Evolutionary conservation across 2,113 vertebrate genomes (phyloP).

Genomic region (Globicephala melas): DNA sequence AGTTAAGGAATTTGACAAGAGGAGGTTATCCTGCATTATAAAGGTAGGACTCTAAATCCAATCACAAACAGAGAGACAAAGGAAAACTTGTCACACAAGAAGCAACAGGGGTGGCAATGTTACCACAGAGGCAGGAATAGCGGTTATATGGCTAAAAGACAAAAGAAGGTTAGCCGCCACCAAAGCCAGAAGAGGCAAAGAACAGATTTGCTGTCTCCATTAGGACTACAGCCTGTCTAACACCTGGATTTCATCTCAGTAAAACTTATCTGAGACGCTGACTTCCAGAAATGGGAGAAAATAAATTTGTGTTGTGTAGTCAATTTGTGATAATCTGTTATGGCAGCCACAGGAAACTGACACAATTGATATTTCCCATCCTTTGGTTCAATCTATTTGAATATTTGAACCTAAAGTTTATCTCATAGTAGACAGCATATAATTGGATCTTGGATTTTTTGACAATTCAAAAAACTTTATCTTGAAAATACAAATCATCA

Average conservation of each 20-base stretch:
- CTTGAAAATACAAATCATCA: not conserved
- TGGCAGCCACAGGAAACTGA: not conserved
- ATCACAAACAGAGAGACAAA: not conserved
- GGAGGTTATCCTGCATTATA: not conserved
- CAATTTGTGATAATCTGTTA: not conserved
- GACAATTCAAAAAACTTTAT: not conserved
- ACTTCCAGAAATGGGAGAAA: not conserved
- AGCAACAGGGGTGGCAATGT: not conserved
- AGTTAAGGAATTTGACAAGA: not conserved
- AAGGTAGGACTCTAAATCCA: not conserved
- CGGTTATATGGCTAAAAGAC: not conserved
- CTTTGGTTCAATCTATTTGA: not conserved
- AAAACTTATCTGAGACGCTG: not conserved
- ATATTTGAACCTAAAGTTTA: not conserved
- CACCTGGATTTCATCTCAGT: not conserved
- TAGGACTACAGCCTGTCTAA: not conserved
- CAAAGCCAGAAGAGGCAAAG: not conserved
- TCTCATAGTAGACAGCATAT: not conserved
- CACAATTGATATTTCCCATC: not conserved
- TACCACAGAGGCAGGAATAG: not conserved
- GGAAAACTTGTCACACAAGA: not conserved
- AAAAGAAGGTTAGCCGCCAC: not conserved
- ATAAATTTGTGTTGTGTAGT: not conserved
- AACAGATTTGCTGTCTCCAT: too few relatives aligned
- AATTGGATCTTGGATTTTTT: not conserved